Base-by-base conservation (phyloP, 2,113 vertebrate species). In the Ibidorhyncha struthersii region DNA sequence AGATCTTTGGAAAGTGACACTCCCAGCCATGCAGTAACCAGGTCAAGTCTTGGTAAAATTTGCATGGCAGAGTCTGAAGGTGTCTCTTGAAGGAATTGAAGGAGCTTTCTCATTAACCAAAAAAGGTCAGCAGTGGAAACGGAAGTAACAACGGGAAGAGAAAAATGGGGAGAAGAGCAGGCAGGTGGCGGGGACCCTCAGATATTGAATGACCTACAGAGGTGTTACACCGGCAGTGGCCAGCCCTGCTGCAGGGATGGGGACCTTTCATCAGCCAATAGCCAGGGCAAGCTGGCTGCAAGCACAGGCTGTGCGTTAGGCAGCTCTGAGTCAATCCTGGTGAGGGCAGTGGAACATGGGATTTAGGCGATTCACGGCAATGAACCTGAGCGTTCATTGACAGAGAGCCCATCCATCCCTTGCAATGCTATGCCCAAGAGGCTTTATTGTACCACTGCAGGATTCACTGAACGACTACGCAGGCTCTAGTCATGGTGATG, bases 311-410 rank as follows among this genome's bases (percentile, higher is more conserved):
- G 9, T 2, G 4, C 1, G 2, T 25, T 45, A 9, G 6, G 49
- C 38, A 86, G 4, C n/a, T 43, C 43, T 74, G 22, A 56, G 26
- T 65, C 61, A 13, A 5, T 59, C 32, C 30, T 41, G 38, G 8
- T 2, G 2, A 71, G 9, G 26, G 34, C 36, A 90, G 43, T 0
- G 0, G 43, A 52, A 52, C 0, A 2, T 1, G 41, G 11, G 8
- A 25, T n/a, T 77, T 36, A 38, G 13, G 34, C 14, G 61, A 30
- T 61, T 55, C 58, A 32, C 6, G 17, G 29, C n/a, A n/a, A n/a
- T n/a, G n/a, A 87, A 63, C 0, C 0, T n/a, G 4, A 7, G 11
- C 1, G 1, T 47, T 34, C 36, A 26, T 70, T 77, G 70, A 59
- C 19, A 22, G 23, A 70, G 32, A 79, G 20, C 34, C 29, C 8